Base-by-base conservation (phyloP, 1,140 invertebrate species). In the Sarcophaga bullata region DNA sequence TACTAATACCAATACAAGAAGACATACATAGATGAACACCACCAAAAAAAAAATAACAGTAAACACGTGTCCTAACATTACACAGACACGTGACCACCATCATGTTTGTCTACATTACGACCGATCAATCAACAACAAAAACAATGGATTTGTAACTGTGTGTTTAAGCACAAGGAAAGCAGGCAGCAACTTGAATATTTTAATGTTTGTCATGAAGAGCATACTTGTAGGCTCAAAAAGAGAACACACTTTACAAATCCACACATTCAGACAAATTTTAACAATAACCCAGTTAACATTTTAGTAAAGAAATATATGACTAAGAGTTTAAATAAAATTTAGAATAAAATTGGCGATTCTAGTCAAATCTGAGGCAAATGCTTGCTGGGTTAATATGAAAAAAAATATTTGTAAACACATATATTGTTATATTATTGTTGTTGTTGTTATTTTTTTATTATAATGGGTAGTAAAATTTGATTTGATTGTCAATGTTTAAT, bases 51-150 rank as follows among this genome's bases (percentile, higher is more conserved):
- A 46, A 81, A 81, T 17, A 81, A 50, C 73, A 47, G 48, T 58
- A 73, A 50, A 81, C 81, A 81, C 81, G 81, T 81, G 81, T 81
- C 81, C n/a, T 47, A 48, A 75, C 80, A 83, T 58, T 78, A 58
- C 73, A 68, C 75, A 46, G 82, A 78, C 82, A 83, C 82, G 82
- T 83, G 82, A 78, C 82, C 82, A 81, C 80, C 82, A 81, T 83
- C 80, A 83, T 68, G 80, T 75, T 81, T 83, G 80, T 72, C 75
- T 75, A 81, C 81, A 81, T 81, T 81, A 73, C 81, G 81, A 81
- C 72, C 81, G 81, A 81, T 81, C 82, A 83, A 78, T 81, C 82
- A 81, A 72, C n/a, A 81, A 76, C 52, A 83, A 73, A 58, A 81
- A 73, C 80, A 81, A 46, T 19, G 62, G 11, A 48, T 49, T 25